Percentiles rank a stretch among this genome's conserved stretches.
Conservation (phyloP, 2,113 vertebrate species). For the Parus major region DNA sequence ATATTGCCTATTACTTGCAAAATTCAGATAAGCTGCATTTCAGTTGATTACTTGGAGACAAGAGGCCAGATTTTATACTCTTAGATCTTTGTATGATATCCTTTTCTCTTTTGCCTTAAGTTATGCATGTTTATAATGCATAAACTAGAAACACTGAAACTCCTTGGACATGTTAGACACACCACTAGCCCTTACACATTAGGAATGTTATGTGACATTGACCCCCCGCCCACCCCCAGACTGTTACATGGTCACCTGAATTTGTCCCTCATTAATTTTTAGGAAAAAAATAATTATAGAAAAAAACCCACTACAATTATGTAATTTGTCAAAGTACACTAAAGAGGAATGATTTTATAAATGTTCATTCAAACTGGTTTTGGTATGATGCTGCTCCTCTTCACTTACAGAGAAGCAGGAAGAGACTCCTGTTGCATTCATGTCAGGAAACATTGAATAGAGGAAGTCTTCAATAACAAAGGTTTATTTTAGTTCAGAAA, state of each 20-base stretch:
- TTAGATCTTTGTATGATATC: neutral
- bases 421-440: neutral
- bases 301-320: neutral
- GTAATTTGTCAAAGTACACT: neutral
- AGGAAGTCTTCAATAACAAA: neutral
- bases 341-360: neutral
- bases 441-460: neutral
- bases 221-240: fast-evolving
- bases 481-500: constrained; percentile 17
- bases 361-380: neutral
- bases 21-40: neutral
- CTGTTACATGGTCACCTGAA: neutral
- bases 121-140: neutral
- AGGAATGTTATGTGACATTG: neutral
- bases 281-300: neutral
- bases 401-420: neutral
- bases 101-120: neutral
- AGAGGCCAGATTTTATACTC: neutral
- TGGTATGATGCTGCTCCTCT: neutral
- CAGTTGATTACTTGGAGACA: neutral
- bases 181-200: neutral
- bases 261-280: neutral
- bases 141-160: neutral
- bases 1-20: neutral
- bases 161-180: neutral